Base-by-base conservation (phyloP, 2,797 vertebrate genomes). In the Crax fasciolata region DNA sequence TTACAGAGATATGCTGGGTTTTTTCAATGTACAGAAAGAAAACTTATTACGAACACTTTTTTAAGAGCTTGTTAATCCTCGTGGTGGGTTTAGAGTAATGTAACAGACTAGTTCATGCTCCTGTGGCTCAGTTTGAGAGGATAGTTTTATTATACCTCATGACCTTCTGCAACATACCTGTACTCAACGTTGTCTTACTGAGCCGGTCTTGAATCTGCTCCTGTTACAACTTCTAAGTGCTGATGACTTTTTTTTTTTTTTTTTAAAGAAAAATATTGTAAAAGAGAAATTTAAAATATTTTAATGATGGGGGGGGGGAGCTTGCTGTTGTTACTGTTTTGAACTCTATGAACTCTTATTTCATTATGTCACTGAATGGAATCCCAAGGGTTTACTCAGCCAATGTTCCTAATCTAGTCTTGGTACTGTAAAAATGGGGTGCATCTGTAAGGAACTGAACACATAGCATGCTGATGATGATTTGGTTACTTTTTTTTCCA, bases 141-240 rank as follows among this genome's bases (percentile, higher is more conserved):
- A 93, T 96, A 52, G 25, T 89, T 97, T 96, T 94, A 76, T 87
- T 94, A 93, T 97, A 96, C 95, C 95, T 96, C 93, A 96, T 84
- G 62, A 85, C 72, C 89, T 98, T 96, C 93, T 88, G 91, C 94
- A 85, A 48, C 88, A 75, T 90, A 68, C 89, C 94, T 95, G 88
- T 93, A 88, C 71, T 90, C 94, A 35, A 93, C 94, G 84, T 97
- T 96, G 92, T 98, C 97, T 98, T 98, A 94, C 70, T 95, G 96
- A 97, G 93, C 83, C 96, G 96, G 84, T 96, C 93, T 88, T 80
- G 76, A 97, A 95, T 92, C 93, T 94, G 94, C 96, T 97, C 90
- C 49, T 49, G 43, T 97, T 77, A 67, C 84, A 74, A 70, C 92
- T 97, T 94, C n/a, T 35, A 96, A 97, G 84, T 95, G 86, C 88